A percentile compares a stretch with the other conserved stretches of the same genome.
These are phyloP conservation scores for Gallinago stenura DNA, from an alignment of 2,797 vertebrate genomes.

Conservation along the genomic window DNA sequence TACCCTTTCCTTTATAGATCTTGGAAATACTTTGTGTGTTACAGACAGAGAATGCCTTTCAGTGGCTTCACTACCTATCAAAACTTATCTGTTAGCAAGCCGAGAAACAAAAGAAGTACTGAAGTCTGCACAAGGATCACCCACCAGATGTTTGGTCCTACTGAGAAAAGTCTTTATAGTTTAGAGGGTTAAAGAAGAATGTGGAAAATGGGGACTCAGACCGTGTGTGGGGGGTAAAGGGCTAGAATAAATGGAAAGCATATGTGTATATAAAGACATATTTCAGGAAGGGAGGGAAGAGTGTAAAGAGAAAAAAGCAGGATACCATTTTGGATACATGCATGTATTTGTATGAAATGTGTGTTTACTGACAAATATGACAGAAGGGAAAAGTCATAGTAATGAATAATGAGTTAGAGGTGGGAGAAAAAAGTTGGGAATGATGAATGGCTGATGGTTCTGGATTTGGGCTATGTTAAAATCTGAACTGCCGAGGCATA, in stretches of 20 bases:
- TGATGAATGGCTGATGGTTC: neutral
- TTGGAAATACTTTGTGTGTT: neutral
- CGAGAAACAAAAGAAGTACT: neutral
- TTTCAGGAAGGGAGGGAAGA: neutral
- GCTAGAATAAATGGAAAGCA: constrained; percentile 35
- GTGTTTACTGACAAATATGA: neutral
- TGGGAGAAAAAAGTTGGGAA: neutral
- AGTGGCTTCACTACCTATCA: neutral
- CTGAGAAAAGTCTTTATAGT: neutral
- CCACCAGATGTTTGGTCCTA: constrained; percentile 28
- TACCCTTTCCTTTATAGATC: neutral
- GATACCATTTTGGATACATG: neutral
- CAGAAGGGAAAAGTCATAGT: neutral
- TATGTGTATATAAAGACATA: neutral
- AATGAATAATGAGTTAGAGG: neutral
- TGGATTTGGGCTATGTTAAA: neutral
- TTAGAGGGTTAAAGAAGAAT: constrained; percentile 39
- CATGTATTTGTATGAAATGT: neutral
- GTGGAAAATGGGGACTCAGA: neutral
- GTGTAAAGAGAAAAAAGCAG: neutral
- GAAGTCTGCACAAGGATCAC: neutral
- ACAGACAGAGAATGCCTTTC: neutral
- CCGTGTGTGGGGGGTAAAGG: neutral
- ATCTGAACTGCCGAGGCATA: neutral
- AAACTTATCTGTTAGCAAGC: neutral